Base-by-base conservation (phyloP, 2,888 invertebrate species). In the Trichopoda pennipes region DNA sequence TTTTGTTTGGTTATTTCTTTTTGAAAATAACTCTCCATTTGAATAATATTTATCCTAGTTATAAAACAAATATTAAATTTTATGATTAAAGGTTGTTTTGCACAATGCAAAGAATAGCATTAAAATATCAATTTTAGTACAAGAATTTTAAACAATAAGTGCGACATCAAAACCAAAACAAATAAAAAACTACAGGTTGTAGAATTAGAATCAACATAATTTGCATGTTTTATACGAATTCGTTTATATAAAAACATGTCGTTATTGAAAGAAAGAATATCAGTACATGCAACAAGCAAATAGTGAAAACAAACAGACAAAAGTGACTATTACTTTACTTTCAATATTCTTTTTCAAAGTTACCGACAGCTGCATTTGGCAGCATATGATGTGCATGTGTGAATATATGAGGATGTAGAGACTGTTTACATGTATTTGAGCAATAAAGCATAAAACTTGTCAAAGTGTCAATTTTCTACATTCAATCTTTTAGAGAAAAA, bases 351-450 rank as follows among this genome's bases (percentile, higher is more conserved):
- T 70, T 55, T 61, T 66, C 58, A 61, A 8, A 61, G 60, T 19
- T 69, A 81, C 74, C 73, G 72, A 69, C 87, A 86, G 87, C 85
- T 87, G 86, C 84, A 85, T 81, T 84, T 86, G 87, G 86, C 87
- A 87, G 85, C 64, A 75, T 80, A 80, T 68, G 60, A 68, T 80
- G 63, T 70, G 58, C 55, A 42, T 47, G 12, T 58, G 28, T 21
- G 58, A n/a, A 17, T 56, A 17, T 44, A 4, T 69, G 21, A 38
- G 38, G 7, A 53, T 60, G 35, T 51, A 42, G 28, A 4, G 19
- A 12, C 2, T 73, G 21, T 47, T 21, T 14, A 10, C 17, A 6
- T 55, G 10, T 38, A 12, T 42, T 23, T 49, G 38, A 49, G 63
- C 70, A 72, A 32, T 61, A 64, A 75, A 60, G 66, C 70, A 61